Conservation (phyloP, 2,113 vertebrate species). For the Odocoileus virginianus region DNA sequence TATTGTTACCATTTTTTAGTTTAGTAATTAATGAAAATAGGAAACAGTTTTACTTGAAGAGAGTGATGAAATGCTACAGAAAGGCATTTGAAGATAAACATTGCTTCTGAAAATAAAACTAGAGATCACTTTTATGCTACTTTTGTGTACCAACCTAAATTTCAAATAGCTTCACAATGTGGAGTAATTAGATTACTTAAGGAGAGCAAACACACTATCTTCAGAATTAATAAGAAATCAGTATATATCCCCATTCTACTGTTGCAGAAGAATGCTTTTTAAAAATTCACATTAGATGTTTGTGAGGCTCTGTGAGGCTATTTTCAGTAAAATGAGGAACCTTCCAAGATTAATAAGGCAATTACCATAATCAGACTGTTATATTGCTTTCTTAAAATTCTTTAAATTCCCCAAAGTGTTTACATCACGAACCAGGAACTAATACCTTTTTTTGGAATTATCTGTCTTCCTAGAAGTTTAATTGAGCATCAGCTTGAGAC, state of each 20-base stretch:
- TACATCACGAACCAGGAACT: neutral
- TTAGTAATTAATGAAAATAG: neutral
- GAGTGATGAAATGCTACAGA: neutral
- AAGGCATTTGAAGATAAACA: neutral
- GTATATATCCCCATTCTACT: neutral
- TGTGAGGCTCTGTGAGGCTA: neutral
- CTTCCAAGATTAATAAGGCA: neutral
- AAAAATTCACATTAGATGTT: neutral
- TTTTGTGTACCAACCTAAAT: neutral
- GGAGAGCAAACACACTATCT: neutral
- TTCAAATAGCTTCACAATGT: neutral
- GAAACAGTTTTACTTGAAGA: neutral
- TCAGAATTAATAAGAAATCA: neutral
- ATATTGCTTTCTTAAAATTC: neutral
- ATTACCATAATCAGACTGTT: neutral
- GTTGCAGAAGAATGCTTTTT: neutral
- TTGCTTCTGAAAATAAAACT: neutral
- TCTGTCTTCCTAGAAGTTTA: neutral
- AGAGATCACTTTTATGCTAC: neutral
- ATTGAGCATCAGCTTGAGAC: neutral
- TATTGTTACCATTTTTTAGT: neutral
- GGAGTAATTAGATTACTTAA: neutral
- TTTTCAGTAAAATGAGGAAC: conserved; percentile 11
- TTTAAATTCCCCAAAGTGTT: neutral
- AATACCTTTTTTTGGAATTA: conserved; percentile 14